phyloP scores from a whole-genome alignment of 2,797 vertebrate genomes.

The Esox masquinongy region DNA sequence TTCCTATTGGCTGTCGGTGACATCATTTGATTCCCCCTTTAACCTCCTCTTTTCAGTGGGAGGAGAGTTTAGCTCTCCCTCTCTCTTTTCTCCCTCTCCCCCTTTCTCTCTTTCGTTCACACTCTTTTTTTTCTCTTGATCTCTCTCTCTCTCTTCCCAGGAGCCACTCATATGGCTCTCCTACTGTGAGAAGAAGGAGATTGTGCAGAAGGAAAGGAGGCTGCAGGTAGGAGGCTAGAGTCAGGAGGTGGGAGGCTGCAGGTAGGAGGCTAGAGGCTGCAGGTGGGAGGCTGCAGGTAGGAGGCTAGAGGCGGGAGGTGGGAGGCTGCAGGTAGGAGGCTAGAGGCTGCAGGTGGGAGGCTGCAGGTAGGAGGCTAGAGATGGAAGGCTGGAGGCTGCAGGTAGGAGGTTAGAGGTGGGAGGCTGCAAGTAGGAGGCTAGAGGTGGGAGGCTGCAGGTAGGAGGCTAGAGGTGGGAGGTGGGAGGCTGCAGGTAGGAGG shows the following conservation, averaged over 20 bases:
- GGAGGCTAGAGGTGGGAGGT: constrained; percentile 23
- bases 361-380: too few species aligned
- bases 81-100: constrained; percentile 31
- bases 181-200: constrained; percentile 29
- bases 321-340: background rate
- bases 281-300: constrained; percentile 3
- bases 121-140: constrained; percentile 46
- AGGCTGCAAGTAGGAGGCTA: too few species aligned
- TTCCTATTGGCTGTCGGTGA: constrained; percentile 77
- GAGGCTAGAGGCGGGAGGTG: constrained; percentile 24
- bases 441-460: constrained; percentile 6
- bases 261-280: background rate
- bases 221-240: constrained; percentile 30
- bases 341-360: background rate
- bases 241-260: constrained; percentile 8
- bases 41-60: constrained; percentile 57
- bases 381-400: too few species aligned
- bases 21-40: constrained; percentile 78
- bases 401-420: too few species aligned
- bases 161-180: constrained; percentile 59
- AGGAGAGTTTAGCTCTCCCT: constrained; percentile 47
- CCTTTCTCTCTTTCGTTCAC: constrained; percentile 49
- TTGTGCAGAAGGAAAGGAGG: constrained; percentile 15
- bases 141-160: constrained; percentile 37
- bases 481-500: background rate